Base-by-base conservation (phyloP, 2,888 invertebrate genomes). In the Caenorhabditis becei region DNA sequence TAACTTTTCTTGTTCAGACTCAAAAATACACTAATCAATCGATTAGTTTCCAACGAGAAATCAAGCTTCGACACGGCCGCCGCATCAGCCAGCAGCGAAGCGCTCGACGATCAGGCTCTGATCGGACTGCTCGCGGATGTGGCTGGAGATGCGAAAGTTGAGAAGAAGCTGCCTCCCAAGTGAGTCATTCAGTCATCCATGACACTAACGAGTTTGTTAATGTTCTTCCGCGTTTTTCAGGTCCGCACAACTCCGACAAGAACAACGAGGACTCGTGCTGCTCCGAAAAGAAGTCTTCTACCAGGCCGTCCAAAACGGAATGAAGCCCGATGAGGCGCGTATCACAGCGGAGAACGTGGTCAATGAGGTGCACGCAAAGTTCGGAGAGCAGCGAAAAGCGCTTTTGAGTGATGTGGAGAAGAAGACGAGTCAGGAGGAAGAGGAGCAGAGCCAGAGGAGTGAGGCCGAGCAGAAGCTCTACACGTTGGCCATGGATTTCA, bases 201-300 rank as follows among this genome's bases (percentile, higher is more conserved):
- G 16, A 20, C 53, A 37, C 59, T 37, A 35, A 32, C 11, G 10
- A 18, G 18, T 10, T 51, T 37, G 8, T 11, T 20, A 49, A 47
- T 23, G n/a, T 59, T 28, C 32, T 32, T 32, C 32, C 32, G 32
- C 32, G 10, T 24, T 35, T 56, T 70, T 14, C 35, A 81, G 77
- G 35, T 63, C 70, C 1, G 51, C 59, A 3, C 78, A 82, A 56
- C 35, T 71, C 1, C 61, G 78, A 16, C 82, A 82, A 69, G 83
- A 80, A 51, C 58, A 70, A 53, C 54, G 80, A 54, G 85, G 83
- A 7, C 65, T 83, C 18, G 80, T 83, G 11, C 67, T 83, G 8
- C 65, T 88, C 16, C 65, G 88, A 51, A 83, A 87, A 35, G 89
- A 89, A 72, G 86, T 89, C 47, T 88, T 88, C 69, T 87, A 88